Evolutionary conservation across 2,797 vertebrate genomes (phyloP).

Genomic region (Anabacerthia variegaticeps): DNA sequence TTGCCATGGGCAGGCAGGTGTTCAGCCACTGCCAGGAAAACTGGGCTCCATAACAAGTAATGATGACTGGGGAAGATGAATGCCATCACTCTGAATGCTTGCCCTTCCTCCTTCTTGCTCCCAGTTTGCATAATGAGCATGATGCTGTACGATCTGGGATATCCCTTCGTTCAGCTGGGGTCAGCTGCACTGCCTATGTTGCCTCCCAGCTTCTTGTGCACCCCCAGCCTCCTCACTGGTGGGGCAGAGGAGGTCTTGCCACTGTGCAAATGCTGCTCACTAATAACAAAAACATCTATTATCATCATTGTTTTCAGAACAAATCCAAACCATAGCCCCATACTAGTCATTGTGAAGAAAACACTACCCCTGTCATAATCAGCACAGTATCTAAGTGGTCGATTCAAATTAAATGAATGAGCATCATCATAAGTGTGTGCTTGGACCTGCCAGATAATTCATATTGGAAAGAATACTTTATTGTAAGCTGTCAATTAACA

Average conservation of each 20-base stretch:
- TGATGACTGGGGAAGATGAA: neutral
- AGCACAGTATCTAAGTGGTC: neutral
- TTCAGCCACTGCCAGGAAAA: neutral
- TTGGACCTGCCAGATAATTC: neutral
- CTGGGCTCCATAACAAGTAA: neutral
- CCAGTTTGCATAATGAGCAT: neutral
- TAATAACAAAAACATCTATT: neutral
- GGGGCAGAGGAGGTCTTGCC: neutral
- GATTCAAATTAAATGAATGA: neutral
- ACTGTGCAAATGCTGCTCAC: neutral
- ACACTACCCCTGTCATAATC: neutral
- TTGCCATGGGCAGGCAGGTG: neutral
- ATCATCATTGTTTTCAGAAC: neutral
- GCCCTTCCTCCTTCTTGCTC: neutral
- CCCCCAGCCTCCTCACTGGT: neutral
- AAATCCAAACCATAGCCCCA: neutral
- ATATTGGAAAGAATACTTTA: neutral
- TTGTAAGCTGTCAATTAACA: neutral
- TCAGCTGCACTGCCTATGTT: neutral
- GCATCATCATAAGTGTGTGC: neutral
- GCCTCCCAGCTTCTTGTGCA: neutral
- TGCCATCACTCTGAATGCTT: too few relatives aligned
- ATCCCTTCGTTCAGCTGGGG: neutral
- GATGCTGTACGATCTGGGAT: accelerated
- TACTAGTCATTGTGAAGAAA: neutral